Conservation (phyloP, 2,888 invertebrate species). For the Bombylius major region DNA sequence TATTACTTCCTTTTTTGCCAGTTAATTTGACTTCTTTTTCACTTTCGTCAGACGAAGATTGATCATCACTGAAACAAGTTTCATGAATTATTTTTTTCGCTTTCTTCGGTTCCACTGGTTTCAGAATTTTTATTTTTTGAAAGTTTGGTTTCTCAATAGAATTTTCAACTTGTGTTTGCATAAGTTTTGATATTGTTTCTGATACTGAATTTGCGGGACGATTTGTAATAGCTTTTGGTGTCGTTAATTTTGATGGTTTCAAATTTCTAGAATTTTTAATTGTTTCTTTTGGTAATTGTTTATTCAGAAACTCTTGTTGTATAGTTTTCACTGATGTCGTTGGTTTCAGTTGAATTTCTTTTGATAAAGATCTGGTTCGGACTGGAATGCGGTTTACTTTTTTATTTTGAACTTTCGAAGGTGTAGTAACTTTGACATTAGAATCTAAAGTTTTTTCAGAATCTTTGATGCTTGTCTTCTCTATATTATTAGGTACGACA, state of each 20-base stretch:
- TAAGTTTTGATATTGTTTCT: slow-evolving; percentile 30
- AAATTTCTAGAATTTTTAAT: slow-evolving; percentile 4
- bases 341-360: slow-evolving; percentile 16
- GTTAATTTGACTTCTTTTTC: slow-evolving; percentile 16
- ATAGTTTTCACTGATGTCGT: slow-evolving; percentile 31
- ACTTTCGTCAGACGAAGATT: slow-evolving; percentile 37
- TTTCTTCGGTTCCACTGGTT: slow-evolving; percentile 27
- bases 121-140: slow-evolving; percentile 3
- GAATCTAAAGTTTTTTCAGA: too few relatives aligned
- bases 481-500: too few relatives aligned
- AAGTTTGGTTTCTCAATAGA: neutral
- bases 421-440: too few relatives aligned
- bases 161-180: neutral
- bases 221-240: slow-evolving; percentile 20
- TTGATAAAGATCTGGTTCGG: slow-evolving; percentile 33
- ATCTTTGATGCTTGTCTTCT: too few relatives aligned
- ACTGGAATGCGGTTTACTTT: slow-evolving; percentile 22
- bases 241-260: slow-evolving; percentile 20
- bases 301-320: slow-evolving; percentile 29
- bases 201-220: slow-evolving; percentile 21
- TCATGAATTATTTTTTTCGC: slow-evolving; percentile 43
- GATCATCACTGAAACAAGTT: slow-evolving; percentile 49
- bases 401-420: slow-evolving; percentile 14
- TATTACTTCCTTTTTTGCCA: slow-evolving; percentile 28
- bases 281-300: slow-evolving; percentile 17